Evolutionary conservation across 2,113 vertebrate genomes (phyloP).

Genomic region (Accipiter cooperii): DNA sequence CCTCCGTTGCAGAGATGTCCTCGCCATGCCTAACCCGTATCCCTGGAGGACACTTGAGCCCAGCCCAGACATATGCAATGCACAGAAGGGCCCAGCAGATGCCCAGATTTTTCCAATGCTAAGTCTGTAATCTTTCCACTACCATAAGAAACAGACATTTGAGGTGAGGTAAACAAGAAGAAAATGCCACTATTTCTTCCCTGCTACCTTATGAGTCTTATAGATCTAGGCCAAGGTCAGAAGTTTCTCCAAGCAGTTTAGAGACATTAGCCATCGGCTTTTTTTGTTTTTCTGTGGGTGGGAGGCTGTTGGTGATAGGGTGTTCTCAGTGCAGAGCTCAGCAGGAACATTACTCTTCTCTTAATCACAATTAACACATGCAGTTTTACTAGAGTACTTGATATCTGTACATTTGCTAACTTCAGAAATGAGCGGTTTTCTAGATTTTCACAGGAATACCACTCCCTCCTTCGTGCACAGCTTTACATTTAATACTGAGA

Average conservation of each 20-base stretch:
- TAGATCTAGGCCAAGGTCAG: background rate
- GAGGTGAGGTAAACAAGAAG: background rate
- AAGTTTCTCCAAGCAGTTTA: background rate
- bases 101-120: background rate
- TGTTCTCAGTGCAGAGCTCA: background rate
- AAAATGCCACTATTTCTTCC: background rate
- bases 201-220: background rate
- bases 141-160: background rate
- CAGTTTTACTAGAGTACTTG: background rate
- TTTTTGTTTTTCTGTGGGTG: background rate
- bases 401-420: background rate
- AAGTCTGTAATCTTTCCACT: background rate
- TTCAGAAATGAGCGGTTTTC: background rate
- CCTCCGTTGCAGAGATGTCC: background rate
- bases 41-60: background rate
- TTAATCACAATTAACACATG: background rate
- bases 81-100: background rate
- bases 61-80: background rate
- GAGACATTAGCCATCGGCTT: background rate
- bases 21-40: background rate
- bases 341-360: background rate
- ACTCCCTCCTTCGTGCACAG: background rate
- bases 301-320: background rate
- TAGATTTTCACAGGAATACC: background rate
- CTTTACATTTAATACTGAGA: background rate